phyloP scores from a whole-genome alignment of 2,888 invertebrate genomes.

The Mimumesa dahlbomi region DNA sequence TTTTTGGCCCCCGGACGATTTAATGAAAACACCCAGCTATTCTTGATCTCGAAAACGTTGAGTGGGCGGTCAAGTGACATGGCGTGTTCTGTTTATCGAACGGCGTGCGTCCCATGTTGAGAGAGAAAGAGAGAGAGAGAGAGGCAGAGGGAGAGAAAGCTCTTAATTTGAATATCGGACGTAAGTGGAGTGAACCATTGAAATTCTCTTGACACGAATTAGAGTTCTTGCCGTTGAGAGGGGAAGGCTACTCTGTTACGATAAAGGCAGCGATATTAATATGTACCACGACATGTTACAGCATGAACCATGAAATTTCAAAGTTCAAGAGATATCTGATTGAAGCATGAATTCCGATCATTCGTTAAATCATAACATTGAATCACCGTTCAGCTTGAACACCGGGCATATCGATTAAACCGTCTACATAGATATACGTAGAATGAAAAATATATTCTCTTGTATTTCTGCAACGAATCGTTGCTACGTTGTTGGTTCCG shows the following conservation, averaged over 20 bases:
- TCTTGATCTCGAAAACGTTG: conserved; percentile 12
- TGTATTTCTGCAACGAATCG: too few relatives aligned
- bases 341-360: background rate
- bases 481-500: too few relatives aligned
- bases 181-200: conserved; percentile 13
- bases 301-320: conserved; percentile 6
- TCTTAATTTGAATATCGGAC: conserved; percentile 40
- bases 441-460: too few relatives aligned
- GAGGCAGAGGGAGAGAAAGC: too few relatives aligned
- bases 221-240: background rate
- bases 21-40: conserved; percentile 2
- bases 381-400: background rate
- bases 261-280: background rate
- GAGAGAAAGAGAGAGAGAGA: too few relatives aligned
- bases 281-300: conserved; percentile 6
- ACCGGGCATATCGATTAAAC: too few relatives aligned
- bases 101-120: conserved; percentile 15
- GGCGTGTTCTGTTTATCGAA: conserved; percentile 40
- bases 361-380: background rate
- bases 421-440: too few relatives aligned
- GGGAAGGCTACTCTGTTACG: conserved; percentile 1
- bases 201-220: conserved; percentile 23
- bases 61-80: conserved; percentile 35
- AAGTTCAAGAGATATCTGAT: background rate
- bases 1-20: background rate